These are phyloP conservation scores for Pleuronectes platessa DNA, from an alignment of 2,113 vertebrate species.

Conservation along the genomic window DNA sequence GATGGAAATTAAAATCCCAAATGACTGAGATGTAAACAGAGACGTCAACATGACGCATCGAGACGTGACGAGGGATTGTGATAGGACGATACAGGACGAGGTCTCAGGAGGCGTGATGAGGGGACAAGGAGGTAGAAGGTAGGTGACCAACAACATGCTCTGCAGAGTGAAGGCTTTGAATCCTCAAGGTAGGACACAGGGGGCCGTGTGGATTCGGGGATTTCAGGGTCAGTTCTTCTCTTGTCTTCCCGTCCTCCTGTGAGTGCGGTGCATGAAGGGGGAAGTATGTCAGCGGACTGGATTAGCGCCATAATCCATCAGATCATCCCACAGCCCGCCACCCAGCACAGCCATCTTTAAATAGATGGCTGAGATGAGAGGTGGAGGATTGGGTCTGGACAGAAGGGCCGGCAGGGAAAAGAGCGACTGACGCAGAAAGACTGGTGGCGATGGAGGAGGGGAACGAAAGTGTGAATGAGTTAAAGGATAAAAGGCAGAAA, in stretches of 20 bases:
- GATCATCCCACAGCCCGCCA: slow-evolving; percentile 74
- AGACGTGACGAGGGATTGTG: too few species aligned
- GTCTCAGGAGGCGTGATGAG: too few species aligned
- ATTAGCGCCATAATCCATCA: slow-evolving; percentile 82
- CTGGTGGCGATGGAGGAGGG: background rate
- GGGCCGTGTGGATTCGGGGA: slow-evolving; percentile 45
- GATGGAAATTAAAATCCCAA: too few species aligned
- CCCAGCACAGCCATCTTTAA: slow-evolving; percentile 75
- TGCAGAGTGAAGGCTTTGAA: too few species aligned
- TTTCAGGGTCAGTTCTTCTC: slow-evolving; percentile 42
- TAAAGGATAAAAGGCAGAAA: slow-evolving; percentile 31
- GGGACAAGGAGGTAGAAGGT: too few species aligned
- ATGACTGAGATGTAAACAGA: too few species aligned
- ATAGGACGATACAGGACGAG: too few species aligned
- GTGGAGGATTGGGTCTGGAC: slow-evolving; percentile 53
- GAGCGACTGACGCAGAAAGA: background rate
- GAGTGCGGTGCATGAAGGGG: slow-evolving; percentile 37
- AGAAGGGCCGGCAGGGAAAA: slow-evolving; percentile 24
- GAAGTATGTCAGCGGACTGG: slow-evolving; percentile 74
- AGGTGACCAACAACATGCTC: too few species aligned
- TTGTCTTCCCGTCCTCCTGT: slow-evolving; percentile 15
- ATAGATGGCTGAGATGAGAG: slow-evolving; percentile 72
- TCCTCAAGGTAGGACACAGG: slow-evolving; percentile 17
- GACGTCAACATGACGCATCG: too few species aligned
- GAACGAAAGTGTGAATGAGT: slow-evolving; percentile 12